Conservation (phyloP, 2,888 invertebrate genomes). For the Dichetophora obliterata region DNA sequence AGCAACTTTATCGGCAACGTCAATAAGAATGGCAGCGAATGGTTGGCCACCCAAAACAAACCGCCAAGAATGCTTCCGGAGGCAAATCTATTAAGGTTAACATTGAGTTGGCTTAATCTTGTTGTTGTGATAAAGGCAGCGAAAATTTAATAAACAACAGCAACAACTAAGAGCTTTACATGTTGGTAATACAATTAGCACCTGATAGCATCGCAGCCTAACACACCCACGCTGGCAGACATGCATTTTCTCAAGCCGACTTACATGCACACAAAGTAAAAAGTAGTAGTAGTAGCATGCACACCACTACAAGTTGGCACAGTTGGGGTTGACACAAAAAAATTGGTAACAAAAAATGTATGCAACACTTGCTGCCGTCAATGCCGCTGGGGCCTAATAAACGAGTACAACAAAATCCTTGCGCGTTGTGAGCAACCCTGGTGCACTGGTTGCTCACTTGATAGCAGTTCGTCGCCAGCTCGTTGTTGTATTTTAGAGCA, state of each 20-base stretch:
- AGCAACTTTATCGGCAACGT: neutral
- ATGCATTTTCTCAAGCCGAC: neutral
- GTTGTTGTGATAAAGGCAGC: neutral
- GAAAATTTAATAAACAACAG: neutral
- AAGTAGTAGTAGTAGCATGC: neutral
- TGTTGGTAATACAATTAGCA: constrained; percentile 32
- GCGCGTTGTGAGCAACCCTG: neutral
- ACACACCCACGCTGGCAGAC: constrained; percentile 1
- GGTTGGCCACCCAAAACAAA: neutral
- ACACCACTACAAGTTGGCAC: constrained; percentile 4
- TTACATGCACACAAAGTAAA: neutral
- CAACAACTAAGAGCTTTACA: constrained; percentile 19
- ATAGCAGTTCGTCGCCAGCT: neutral
- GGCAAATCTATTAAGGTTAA: neutral
- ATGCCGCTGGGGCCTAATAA: neutral
- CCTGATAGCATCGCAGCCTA: constrained; percentile 13
- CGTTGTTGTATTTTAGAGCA: neutral
- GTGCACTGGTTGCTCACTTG: neutral
- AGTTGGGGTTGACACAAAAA: constrained; percentile 2
- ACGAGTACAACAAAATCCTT: constrained; percentile 10
- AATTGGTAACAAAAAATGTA: neutral
- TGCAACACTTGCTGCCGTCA: constrained; percentile 6
- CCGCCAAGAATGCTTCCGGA: neutral
- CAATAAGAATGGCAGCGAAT: neutral
- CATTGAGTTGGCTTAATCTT: neutral